phyloP scores from a whole-genome alignment of 2,113 vertebrate genomes.

The Suncus etruscus region DNA sequence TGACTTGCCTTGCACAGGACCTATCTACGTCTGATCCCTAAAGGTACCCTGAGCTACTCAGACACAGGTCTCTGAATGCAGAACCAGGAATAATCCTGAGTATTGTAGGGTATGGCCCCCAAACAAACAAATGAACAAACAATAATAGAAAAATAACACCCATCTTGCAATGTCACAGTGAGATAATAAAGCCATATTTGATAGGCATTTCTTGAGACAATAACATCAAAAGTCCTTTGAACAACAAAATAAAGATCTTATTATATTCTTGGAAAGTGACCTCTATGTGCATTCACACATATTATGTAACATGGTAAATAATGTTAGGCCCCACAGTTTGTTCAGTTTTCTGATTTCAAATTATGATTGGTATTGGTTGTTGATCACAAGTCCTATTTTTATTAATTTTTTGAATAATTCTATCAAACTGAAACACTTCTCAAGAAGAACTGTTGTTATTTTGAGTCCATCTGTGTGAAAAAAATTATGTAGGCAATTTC shows the following conservation, averaged over 20 bases:
- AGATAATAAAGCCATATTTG: background rate
- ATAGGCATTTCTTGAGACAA: background rate
- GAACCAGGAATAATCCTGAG: too few relatives aligned
- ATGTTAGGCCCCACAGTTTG: background rate
- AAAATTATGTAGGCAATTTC: slow-evolving; percentile 36
- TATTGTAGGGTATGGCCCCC: too few relatives aligned
- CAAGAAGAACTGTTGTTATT: slow-evolving; percentile 9
- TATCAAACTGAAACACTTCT: slow-evolving; percentile 10
- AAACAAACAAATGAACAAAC: too few relatives aligned
- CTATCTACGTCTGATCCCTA: too few relatives aligned
- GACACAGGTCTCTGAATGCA: too few relatives aligned
- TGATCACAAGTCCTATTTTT: background rate
- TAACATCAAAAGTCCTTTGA: background rate
- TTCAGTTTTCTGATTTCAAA: background rate
- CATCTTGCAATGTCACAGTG: background rate
- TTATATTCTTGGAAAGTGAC: background rate
- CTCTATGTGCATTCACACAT: rapidly evolving
- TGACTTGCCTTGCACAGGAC: too few relatives aligned
- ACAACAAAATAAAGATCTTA: background rate
- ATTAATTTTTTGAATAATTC: slow-evolving; percentile 27
- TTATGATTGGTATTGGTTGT: background rate
- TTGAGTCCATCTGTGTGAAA: slow-evolving; percentile 11
- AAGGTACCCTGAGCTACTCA: too few relatives aligned
- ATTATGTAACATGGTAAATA: too few relatives aligned
- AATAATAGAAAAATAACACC: too few relatives aligned